phyloP scores from a whole-genome alignment of 2,888 invertebrate species.

The Andrena dorsata region DNA sequence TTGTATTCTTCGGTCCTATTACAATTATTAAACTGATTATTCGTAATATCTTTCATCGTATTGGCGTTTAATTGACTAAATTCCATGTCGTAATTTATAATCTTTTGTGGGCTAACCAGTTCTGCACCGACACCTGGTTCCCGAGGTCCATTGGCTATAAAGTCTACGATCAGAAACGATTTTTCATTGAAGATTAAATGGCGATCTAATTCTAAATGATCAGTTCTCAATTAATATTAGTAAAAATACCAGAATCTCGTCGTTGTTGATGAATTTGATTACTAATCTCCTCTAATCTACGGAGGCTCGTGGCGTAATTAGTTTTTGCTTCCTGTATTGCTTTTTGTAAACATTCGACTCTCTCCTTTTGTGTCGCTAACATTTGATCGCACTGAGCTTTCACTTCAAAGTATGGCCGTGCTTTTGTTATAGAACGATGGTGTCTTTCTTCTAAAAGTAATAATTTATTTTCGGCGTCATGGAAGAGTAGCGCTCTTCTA shows the following conservation, averaged over 20 bases:
- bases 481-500: conserved; percentile 91
- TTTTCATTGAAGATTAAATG: conserved; percentile 15
- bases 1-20: conserved; percentile 78
- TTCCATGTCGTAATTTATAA: conserved; percentile 76
- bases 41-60: conserved; percentile 77
- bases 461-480: conserved; percentile 92
- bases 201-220: conserved; percentile 67
- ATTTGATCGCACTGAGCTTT: conserved; percentile 95
- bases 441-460: conserved; percentile 93
- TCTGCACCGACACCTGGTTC: conserved; percentile 90
- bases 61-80: conserved; percentile 75
- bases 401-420: conserved; percentile 96
- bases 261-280: conserved; percentile 94
- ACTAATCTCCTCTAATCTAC: conserved; percentile 94
- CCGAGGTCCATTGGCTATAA: conserved; percentile 86
- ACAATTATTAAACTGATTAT: conserved; percentile 74
- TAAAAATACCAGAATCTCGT: conserved; percentile 86
- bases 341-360: conserved; percentile 92
- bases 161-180: conserved; percentile 71
- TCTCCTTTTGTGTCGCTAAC: conserved; percentile 93
- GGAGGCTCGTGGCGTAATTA: conserved; percentile 93
- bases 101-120: conserved; percentile 83
- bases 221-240: conserved; percentile 70
- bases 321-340: conserved; percentile 92
- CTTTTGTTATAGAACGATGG: conserved; percentile 93